Percentiles rank a stretch among this genome's conserved stretches.
Conservation (phyloP, 2,797 vertebrate species). For the Phoebastria nigripes region DNA sequence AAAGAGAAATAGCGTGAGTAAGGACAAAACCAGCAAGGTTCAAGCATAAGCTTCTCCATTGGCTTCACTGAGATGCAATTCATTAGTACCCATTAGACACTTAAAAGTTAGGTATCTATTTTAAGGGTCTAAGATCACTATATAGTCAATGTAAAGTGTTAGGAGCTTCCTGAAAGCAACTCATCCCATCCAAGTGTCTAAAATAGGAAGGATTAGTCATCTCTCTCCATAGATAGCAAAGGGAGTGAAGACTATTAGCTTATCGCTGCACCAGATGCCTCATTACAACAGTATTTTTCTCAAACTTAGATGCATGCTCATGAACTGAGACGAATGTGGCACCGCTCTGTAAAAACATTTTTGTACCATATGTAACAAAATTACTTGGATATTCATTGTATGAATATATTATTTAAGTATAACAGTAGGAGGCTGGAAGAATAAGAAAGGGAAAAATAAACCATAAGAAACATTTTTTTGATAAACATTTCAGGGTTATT, state of each 20-base stretch:
- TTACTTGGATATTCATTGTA: not conserved
- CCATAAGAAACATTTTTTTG: not conserved
- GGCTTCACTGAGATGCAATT: not conserved
- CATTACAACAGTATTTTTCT: not conserved
- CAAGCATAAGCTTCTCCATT: not conserved
- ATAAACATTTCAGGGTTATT: not conserved
- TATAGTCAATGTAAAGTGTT: not conserved
- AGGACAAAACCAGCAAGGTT: not conserved
- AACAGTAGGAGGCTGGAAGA: not conserved
- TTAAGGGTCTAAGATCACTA: not conserved
- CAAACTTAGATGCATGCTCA: not conserved
- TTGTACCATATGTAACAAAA: not conserved
- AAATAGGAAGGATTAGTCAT: not conserved
- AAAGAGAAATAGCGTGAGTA: not conserved
- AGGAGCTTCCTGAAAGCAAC: not conserved
- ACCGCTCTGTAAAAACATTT: not conserved
- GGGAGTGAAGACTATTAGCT: not conserved
- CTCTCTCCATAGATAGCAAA: not conserved
- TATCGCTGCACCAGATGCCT: not conserved
- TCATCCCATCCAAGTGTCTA: not conserved
- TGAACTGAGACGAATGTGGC: not conserved
- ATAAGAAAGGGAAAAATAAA: not conserved
- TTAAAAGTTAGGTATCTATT: not conserved
- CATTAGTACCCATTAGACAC: not conserved
- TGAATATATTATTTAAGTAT: not conserved